phyloP scores from a whole-genome alignment of 1,140 invertebrate genomes.

The Cydia strobilella region DNA sequence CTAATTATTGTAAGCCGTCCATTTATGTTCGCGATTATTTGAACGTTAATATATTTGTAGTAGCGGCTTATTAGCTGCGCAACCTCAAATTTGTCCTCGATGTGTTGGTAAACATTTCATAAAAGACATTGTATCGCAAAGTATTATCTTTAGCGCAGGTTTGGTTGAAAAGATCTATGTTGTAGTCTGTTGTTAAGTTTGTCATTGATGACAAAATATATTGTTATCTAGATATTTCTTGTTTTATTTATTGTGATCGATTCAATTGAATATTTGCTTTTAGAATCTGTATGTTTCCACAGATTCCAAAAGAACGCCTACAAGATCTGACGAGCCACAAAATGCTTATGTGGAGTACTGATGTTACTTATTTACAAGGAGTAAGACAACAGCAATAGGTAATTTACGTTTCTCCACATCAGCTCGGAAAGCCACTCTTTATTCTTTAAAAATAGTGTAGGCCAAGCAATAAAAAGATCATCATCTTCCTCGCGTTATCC shows the following conservation, averaged over 20 bases:
- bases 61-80: conserved; percentile 38
- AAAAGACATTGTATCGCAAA: conserved; percentile 43
- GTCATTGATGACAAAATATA: conserved; percentile 79
- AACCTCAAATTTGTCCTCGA: conserved; percentile 42
- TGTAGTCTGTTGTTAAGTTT: conserved; percentile 80
- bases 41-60: conserved; percentile 37
- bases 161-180: conserved; percentile 71
- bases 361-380: neutral
- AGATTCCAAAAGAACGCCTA: neutral
- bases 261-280: too few relatives aligned
- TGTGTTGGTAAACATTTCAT: conserved; percentile 54
- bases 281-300: too few relatives aligned
- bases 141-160: conserved; percentile 59
- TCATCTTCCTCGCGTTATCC: too few relatives aligned
- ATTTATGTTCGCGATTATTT: conserved; percentile 63
- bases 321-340: neutral
- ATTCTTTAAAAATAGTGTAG: too few relatives aligned
- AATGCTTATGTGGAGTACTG: neutral
- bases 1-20: conserved; percentile 70
- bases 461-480: too few relatives aligned
- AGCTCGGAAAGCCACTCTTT: too few relatives aligned
- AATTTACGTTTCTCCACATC: too few relatives aligned
- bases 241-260: conserved; percentile 38
- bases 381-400: too few relatives aligned
- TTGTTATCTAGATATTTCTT: conserved; percentile 74